phyloP scores from a whole-genome alignment of 2,888 invertebrate species.

The Drosophila paucipuncta region DNA sequence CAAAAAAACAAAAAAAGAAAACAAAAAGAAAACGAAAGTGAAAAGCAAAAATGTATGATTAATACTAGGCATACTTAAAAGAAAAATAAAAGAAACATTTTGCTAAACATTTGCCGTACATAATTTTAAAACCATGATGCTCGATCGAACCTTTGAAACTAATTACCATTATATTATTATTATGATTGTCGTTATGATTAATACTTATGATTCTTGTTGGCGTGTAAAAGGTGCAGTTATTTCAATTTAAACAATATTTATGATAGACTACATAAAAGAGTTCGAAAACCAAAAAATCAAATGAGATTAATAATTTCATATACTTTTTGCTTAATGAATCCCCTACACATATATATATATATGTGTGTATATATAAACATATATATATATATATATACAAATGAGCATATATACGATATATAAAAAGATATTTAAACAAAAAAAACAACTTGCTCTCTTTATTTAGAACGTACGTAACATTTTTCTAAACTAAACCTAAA shows the following conservation, averaged over 20 bases:
- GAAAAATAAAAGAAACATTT: constrained; percentile 39
- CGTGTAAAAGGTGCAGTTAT: constrained; percentile 60
- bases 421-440: constrained; percentile 62
- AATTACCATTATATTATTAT: constrained; percentile 49
- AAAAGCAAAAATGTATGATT: constrained; percentile 18
- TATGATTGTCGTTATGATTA: constrained; percentile 51
- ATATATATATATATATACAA: constrained; percentile 49
- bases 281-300: constrained; percentile 31
- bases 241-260: constrained; percentile 67
- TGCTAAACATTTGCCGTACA: constrained; percentile 66
- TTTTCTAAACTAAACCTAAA: constrained; percentile 67
- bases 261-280: constrained; percentile 60
- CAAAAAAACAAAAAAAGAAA: constrained; percentile 28
- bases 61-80: constrained; percentile 48
- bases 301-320: constrained; percentile 65
- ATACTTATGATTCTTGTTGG: constrained; percentile 67
- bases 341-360: constrained; percentile 46
- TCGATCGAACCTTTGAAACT: constrained; percentile 44
- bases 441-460: constrained; percentile 73
- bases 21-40: neutral
- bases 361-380: constrained; percentile 43
- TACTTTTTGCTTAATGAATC: constrained; percentile 73
- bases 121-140: constrained; percentile 42
- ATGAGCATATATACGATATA: constrained; percentile 57
- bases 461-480: constrained; percentile 75